Percentiles rank a stretch among this genome's conserved stretches.
Conservation (phyloP, 2,113 vertebrate genomes). For the Coptodon rendalli region DNA sequence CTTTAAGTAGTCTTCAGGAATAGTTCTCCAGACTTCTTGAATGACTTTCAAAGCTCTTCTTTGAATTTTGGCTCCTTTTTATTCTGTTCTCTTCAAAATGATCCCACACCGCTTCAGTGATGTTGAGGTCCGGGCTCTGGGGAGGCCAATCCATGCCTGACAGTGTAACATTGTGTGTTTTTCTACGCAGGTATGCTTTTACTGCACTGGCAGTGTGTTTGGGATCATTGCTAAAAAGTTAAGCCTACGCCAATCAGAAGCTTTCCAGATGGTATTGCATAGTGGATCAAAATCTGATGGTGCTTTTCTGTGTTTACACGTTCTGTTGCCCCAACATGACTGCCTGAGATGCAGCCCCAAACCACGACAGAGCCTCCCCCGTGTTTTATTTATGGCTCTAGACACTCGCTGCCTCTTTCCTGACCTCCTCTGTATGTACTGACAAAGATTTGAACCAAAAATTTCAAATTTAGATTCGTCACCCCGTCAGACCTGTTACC, state of each 20-base stretch:
- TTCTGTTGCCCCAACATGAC: background rate
- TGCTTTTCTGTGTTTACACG: background rate
- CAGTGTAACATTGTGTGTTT: background rate
- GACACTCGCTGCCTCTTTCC: background rate
- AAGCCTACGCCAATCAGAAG: background rate
- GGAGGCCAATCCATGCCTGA: background rate
- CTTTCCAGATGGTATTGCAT: background rate
- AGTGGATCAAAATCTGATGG: background rate
- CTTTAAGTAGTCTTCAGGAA: background rate
- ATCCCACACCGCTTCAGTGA: background rate
- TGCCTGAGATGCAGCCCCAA: background rate
- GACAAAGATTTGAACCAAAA: background rate
- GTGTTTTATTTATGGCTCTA: background rate
- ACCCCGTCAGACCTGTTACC: background rate
- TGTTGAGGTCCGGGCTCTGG: background rate
- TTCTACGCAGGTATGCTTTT: background rate
- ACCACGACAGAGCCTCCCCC: background rate
- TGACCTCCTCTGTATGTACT: background rate
- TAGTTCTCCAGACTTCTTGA: background rate
- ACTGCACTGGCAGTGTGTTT: background rate
- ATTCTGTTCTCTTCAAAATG: background rate
- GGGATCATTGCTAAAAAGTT: background rate
- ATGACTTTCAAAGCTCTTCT: background rate
- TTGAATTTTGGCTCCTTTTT: background rate
- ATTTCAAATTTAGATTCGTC: background rate